Evolutionary conservation across 2,113 vertebrate species (phyloP), one percentile per base, ranked within the genome.

Genomic region (Mandrillus leucophaeus): DNA sequence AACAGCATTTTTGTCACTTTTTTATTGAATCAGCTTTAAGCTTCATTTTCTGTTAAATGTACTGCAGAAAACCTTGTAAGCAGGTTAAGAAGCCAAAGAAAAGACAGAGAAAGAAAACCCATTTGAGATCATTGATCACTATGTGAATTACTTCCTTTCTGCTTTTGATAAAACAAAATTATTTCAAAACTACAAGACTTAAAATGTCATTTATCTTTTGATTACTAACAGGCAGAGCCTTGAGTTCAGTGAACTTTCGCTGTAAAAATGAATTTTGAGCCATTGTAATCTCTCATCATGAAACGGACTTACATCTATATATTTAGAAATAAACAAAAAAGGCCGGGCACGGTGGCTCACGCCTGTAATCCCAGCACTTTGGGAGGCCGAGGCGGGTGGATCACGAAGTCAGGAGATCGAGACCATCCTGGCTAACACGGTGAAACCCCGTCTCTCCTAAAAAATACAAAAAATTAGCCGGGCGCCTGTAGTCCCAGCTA

Each of bases 71-170:
- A 14, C 8, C 35, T 59, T 76, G n/a, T 78, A 55, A 73, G 11
- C 2, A 12, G 27, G 16, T 45, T 61, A 43, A 94, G 40, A 87
- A 86, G 25, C 1, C n/a, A 48, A 95, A 85, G 38, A 55, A 43
- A 78, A 55, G 35, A 17, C 5, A 17, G 14, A 82, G 73, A 32
- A 66, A 73, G 30, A n/a, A 80, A 88, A 66, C 18, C n/a, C n/a
- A 94, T 48, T 72, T 75, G n/a, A 87, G 4, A 87, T n/a, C 25
- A 90, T 6, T n/a, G n/a, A 90, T 87, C 23, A 88, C 13, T 85
- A 7, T 55, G n/a, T 91, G 35, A 92, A 68, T 94, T 92, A 85
- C 80, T 96, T 91, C 22, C 16, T 96, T 97, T 90, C 30, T 73
- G 25, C 38, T 92, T 95, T 79, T 48, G 25, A 84, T 90, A 85